A percentile compares a stretch with the other conserved stretches of the same genome.
These are phyloP conservation scores for Perca flavescens DNA, from an alignment of 2,113 vertebrate genomes.

Conservation along the genomic window DNA sequence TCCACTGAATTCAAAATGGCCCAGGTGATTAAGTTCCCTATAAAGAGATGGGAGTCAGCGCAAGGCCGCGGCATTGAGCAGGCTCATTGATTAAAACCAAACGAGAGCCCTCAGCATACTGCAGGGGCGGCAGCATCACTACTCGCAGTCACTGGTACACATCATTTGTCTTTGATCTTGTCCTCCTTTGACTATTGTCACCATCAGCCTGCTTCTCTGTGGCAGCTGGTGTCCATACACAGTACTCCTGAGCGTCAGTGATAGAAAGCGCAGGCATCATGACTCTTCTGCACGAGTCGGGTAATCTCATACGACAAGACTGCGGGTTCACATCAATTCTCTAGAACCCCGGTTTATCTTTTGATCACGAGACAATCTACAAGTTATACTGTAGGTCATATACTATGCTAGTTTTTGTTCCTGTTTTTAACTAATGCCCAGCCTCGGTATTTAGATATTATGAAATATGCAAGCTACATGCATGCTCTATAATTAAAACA, in stretches of 20 bases:
- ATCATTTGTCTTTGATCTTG: conserved; percentile 62
- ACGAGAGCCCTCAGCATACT: conserved; percentile 55
- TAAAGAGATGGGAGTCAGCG: conserved; percentile 72
- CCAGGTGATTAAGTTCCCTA: conserved; percentile 79
- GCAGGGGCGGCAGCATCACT: conserved; percentile 34
- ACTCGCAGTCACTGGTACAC: conserved; percentile 49
- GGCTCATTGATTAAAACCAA: conserved; percentile 80
- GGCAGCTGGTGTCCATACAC: conserved; percentile 43
- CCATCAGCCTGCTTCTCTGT: conserved; percentile 27
- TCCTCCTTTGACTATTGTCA: conserved; percentile 63
- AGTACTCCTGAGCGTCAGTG: conserved; percentile 2
- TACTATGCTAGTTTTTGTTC: not conserved
- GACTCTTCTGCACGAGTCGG: not conserved
- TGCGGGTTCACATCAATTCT: conserved; percentile 10
- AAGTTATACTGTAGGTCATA: not conserved
- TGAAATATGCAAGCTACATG: not conserved
- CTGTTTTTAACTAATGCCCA: not conserved
- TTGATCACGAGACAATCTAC: not conserved
- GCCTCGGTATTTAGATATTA: not conserved
- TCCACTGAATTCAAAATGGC: conserved; percentile 71
- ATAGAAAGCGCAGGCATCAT: conserved; percentile 6
- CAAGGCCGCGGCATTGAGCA: conserved; percentile 74
- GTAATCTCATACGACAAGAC: conserved; percentile 21
- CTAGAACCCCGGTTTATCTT: conserved; percentile 4
- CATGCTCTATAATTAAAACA: not conserved